Percentiles rank a stretch among this genome's conserved stretches.
phyloP scores from a whole-genome alignment of 2,113 vertebrate species.

The Bufo bufo region DNA sequence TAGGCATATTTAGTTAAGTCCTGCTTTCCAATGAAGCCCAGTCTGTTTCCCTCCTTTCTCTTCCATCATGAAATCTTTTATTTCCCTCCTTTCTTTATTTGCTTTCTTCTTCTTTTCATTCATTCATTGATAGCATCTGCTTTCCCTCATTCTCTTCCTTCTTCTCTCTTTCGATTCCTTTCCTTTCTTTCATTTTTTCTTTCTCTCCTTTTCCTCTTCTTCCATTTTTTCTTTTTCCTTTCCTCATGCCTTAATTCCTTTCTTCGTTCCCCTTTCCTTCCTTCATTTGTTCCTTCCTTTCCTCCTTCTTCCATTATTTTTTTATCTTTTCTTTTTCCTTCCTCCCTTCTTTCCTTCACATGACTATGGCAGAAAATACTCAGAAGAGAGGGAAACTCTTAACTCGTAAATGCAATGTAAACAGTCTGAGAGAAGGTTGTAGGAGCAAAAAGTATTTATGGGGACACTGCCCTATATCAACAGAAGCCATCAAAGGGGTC shows the following conservation, averaged over 20 bases:
- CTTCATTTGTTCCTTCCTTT: neutral
- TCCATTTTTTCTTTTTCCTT: neutral
- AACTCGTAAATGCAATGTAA: neutral
- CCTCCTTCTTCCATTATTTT: neutral
- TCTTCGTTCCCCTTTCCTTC: neutral
- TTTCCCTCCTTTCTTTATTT: neutral
- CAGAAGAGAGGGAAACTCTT: too few species aligned
- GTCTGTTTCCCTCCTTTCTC: too few species aligned
- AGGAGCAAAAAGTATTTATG: neutral
- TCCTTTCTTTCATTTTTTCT: neutral
- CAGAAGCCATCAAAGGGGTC: neutral
- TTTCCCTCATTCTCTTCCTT: neutral
- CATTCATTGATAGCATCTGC: neutral
- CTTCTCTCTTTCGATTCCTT: neutral
- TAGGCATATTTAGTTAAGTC: too few species aligned
- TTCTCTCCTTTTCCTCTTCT: neutral
- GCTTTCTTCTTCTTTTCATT: neutral
- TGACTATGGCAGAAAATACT: too few species aligned
- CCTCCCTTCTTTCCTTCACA: neutral
- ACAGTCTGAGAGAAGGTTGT: neutral
- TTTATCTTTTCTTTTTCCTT: neutral
- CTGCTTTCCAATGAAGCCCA: too few species aligned
- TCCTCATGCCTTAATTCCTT: neutral
- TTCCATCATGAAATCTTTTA: neutral
- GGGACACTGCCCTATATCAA: neutral